phyloP scores from a whole-genome alignment of 2,113 vertebrate species.

The Hemiscyllium ocellatum region DNA sequence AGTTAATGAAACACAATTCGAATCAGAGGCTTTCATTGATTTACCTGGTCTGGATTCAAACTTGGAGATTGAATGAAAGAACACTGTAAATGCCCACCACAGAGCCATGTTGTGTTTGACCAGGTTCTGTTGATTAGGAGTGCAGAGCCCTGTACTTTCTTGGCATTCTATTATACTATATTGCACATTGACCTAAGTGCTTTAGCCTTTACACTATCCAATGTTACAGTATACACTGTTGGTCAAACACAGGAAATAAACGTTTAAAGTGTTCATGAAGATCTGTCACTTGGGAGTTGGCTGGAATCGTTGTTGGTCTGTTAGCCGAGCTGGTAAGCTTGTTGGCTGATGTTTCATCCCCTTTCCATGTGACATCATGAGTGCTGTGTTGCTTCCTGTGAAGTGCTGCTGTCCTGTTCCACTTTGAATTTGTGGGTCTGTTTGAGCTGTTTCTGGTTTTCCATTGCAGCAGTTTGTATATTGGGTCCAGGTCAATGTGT shows the following conservation, averaged over 20 bases:
- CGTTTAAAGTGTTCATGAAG: too few relatives aligned
- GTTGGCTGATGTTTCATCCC: too few relatives aligned
- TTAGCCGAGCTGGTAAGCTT: too few relatives aligned
- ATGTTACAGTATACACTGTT: background rate
- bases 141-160: background rate
- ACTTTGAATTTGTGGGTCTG: too few relatives aligned
- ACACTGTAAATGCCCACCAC: background rate
- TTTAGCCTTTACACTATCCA: background rate
- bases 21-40: background rate
- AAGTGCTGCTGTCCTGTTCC: too few relatives aligned
- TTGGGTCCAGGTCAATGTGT: too few relatives aligned
- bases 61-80: background rate
- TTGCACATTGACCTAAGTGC: background rate
- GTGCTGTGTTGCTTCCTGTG: too few relatives aligned
- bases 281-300: too few relatives aligned
- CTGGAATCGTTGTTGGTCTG: too few relatives aligned
- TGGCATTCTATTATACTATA: background rate
- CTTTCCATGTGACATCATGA: too few relatives aligned
- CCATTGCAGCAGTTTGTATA: too few relatives aligned
- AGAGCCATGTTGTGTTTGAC: background rate
- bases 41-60: background rate
- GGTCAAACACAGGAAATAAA: background rate
- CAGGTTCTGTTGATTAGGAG: background rate
- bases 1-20: background rate
- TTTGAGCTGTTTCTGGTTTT: too few relatives aligned